Evolutionary conservation across 2,113 vertebrate genomes (phyloP).

Genomic region (Dermatemys mawii): DNA sequence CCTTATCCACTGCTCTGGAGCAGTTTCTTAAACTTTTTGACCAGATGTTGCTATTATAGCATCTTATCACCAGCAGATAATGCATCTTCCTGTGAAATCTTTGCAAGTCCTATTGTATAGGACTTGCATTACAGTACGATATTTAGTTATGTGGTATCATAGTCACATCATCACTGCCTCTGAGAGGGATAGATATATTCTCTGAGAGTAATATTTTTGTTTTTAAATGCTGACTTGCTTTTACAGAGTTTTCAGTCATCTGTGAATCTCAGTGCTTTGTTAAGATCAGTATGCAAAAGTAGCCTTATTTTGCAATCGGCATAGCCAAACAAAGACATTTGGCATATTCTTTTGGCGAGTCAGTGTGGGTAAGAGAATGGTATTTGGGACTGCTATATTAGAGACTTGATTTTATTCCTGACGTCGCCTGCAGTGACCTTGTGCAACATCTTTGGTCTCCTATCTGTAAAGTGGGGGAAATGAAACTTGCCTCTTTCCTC

Average conservation of each 20-base stretch:
- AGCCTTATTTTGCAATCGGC: not conserved
- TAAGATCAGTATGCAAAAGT: not conserved
- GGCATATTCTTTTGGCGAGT: not conserved
- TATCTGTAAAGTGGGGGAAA: accelerated
- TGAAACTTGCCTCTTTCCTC: not conserved
- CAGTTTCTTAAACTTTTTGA: not conserved
- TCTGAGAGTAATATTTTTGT: not conserved
- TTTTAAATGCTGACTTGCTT: not conserved
- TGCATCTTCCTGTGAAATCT: not conserved
- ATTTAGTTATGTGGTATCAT: conserved; percentile 16
- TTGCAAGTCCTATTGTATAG: not conserved
- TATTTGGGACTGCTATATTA: not conserved
- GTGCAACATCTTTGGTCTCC: not conserved
- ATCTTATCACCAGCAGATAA: not conserved
- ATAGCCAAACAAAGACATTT: not conserved
- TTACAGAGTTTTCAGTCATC: not conserved
- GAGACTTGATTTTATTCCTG: not conserved
- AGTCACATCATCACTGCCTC: conserved; percentile 37
- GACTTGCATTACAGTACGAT: not conserved
- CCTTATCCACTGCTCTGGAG: not conserved
- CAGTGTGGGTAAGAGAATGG: not conserved
- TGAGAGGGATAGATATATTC: not conserved
- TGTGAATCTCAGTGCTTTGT: not conserved
- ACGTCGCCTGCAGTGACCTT: accelerated
- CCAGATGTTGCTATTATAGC: not conserved